Percentiles rank a stretch among this genome's conserved stretches.
Evolutionary conservation across 2,113 vertebrate genomes (phyloP).

Genomic region (Salvelinus namaycush): DNA sequence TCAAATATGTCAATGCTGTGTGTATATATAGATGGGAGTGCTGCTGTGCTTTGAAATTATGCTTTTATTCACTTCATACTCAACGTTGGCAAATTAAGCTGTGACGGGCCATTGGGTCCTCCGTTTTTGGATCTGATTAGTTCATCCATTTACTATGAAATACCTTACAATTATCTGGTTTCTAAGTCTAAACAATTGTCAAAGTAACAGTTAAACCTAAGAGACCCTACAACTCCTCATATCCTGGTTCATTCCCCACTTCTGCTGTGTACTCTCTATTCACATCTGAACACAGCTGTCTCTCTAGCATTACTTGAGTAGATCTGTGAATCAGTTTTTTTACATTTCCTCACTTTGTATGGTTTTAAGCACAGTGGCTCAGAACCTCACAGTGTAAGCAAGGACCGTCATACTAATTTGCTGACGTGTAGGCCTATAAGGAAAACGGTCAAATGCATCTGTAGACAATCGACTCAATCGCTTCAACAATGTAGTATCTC

Average conservation of each 20-base stretch:
- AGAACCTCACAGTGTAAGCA: not conserved
- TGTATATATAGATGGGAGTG: slow-evolving; percentile 31
- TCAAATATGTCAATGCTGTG: not conserved
- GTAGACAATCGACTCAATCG: not conserved
- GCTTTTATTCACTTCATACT: not conserved
- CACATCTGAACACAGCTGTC: not conserved
- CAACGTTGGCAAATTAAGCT: not conserved
- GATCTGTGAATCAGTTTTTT: not conserved
- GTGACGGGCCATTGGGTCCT: not conserved
- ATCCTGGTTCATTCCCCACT: not conserved
- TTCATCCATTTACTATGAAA: not conserved
- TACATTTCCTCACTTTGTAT: not conserved
- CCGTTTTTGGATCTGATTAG: not conserved
- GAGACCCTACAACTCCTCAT: not conserved
- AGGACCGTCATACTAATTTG: not conserved
- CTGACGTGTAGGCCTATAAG: not conserved
- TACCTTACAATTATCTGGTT: not conserved
- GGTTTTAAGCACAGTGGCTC: not conserved
- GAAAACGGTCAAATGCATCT: not conserved
- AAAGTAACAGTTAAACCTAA: not conserved
- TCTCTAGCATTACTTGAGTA: not conserved
- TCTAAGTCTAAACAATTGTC: not conserved
- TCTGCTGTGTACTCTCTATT: not conserved
- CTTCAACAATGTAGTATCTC: not conserved
- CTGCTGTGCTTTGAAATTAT: not conserved